Base-by-base conservation (phyloP, 2,888 invertebrate genomes). In the Entomobrya proxima region DNA sequence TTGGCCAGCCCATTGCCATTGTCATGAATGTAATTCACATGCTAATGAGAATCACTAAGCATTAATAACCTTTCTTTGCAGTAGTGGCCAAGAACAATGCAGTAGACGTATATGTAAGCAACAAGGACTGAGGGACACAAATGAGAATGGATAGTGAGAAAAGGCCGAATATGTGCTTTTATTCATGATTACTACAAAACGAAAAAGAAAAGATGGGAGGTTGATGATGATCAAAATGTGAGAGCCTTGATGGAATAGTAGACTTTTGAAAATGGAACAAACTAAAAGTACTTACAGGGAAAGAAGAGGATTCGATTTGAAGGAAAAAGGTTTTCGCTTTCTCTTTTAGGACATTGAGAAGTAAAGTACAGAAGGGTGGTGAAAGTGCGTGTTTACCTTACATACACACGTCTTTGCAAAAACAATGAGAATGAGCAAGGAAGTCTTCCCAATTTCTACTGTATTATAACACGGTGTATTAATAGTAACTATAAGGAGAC, bases 21-120 rank as follows among this genome's bases (percentile, higher is more conserved):
- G 83, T 69, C 77, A 84, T 84, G 83, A 84, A 84, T 84, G 77
- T 84, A 84, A 84, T 84, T 84, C 83, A 84, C 83, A 84, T 84
- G 83, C 83, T 84, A 84, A 84, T 84, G 76, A 84, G 83, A 84
- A 77, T 84, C 77, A 77, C 69, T 52, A 47, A 69, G 83, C 83
- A 84, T 84, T 84, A 84, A 84, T 84, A 84, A 84, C 83, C 77
- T 27, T 84, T 84, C 52, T 69, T 67, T 40, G 35, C 11, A 44
- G 52, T 47, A 32, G 11, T 67, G 52, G 50, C 21, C 67, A 76
- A 76, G 50, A 76, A 76, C 67, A 76, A 83, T 74, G 32, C 15
- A 72, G 18, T 58, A 30, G n/a, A n/a, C 67, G 32, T n/a, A 4
- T 18, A 15, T 35, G 58, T 15, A 27, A 18, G 21, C 27, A 30